Conservation (phyloP, 2,113 vertebrate genomes). For the Reinhardtius hippoglossoides region DNA sequence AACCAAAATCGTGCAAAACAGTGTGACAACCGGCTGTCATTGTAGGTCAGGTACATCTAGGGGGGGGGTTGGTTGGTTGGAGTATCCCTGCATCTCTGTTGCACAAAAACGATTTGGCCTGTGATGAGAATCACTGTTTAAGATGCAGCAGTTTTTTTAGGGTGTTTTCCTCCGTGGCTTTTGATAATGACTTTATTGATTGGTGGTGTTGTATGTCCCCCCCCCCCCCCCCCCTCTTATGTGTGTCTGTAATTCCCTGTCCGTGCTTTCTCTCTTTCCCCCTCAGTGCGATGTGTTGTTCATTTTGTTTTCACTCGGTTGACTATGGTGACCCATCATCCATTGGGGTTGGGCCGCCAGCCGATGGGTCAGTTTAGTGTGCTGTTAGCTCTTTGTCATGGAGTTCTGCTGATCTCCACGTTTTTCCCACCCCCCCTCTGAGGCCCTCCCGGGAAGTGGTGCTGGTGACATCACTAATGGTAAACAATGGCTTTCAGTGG, state of each 20-base stretch:
- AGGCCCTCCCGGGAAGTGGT: constrained; percentile 79
- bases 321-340: constrained; percentile 50
- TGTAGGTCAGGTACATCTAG: background rate
- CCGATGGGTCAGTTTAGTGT: constrained; percentile 74
- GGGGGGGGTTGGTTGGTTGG: background rate
- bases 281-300: constrained; percentile 30
- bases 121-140: background rate
- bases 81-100: background rate
- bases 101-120: constrained; percentile 1
- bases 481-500: constrained; percentile 74
- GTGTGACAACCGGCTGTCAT: background rate
- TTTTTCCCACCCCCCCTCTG: constrained; percentile 68
- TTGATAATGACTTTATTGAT: constrained; percentile 41
- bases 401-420: constrained; percentile 81
- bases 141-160: constrained; percentile 6
- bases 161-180: constrained; percentile 20
- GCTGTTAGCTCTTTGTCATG: constrained; percentile 77
- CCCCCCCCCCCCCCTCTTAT: too few relatives aligned
- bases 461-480: constrained; percentile 79
- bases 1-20: constrained; percentile 4
- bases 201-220: background rate
- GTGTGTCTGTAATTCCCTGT: constrained; percentile 6
- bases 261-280: background rate
- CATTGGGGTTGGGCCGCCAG: constrained; percentile 54
- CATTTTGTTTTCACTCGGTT: constrained; percentile 60